Evolutionary conservation across 64 coral and sea anemone genomes (phyloP), one percentile per base, ranked within the genome.

Genomic region (Orbicella faveolata): DNA sequence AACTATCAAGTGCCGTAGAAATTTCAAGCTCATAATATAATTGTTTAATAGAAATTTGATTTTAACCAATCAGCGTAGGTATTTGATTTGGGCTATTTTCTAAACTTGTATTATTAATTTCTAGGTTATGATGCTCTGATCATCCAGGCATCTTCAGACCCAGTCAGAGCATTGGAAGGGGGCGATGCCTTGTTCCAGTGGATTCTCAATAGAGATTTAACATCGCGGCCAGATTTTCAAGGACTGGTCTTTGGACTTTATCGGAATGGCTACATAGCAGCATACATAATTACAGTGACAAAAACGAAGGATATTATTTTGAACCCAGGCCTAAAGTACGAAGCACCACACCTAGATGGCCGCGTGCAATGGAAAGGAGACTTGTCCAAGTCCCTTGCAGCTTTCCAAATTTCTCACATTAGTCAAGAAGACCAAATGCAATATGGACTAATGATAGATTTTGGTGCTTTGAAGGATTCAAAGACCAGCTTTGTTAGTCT

Each of bases 311-410:
- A 10, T 14, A 11, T 80, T 17, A 61, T 80, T 61, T 53, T 52
- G 25, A 80, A 80, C n/a, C 54, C 78, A n/a, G 52, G 12, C 78
- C 51, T 80, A 23, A 80, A 59, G 11, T 23, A 61, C 1, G 78
- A 62, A 13, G 78, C 53, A 57, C 78, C 78, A 8, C 53, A 15
- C 10, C 23, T 80, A 26, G 51, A 34, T 15, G 53, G 53, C n/a
- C 30, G 78, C n/a, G 78, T 80, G 25, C 52, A 61, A 23, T 80
- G 78, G 78, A 80, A 26, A 61, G 78, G 78, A 80, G 78, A 61
- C 53, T 34, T 80, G 53, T 80, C 78, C 2, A 57, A 80, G 30
- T 80, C 51, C 12, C 11, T 59, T 34, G 78, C 25, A 23, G 78
- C 51, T 59, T 80, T 80, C n/a, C 78, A 80, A 61, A 80, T 80